Evolutionary conservation across 2,888 invertebrate species (phyloP).

Genomic region (Leptarthrus brevirostris): DNA sequence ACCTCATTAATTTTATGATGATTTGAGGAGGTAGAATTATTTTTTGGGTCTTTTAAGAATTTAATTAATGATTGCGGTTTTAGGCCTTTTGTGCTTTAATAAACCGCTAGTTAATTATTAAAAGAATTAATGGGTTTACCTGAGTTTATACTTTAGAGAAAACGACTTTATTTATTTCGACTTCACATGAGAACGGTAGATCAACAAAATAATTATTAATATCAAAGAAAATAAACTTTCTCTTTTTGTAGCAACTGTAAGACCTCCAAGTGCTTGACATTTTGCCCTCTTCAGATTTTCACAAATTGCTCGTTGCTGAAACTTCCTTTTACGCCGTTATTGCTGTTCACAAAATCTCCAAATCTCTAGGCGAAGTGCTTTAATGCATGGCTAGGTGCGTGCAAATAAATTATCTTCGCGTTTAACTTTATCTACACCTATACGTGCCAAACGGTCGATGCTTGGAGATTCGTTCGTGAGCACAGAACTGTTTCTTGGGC

Average conservation of each 20-base stretch:
- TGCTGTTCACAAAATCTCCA: neutral
- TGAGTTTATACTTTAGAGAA: no score
- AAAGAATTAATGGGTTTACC: no score
- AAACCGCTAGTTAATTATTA: no score
- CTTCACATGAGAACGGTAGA: no score
- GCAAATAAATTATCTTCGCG: slow-evolving; percentile 54
- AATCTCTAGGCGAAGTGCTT: slow-evolving; percentile 17
- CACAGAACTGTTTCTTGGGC: slow-evolving; percentile 8
- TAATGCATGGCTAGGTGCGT: slow-evolving; percentile 52
- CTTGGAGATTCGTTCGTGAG: neutral
- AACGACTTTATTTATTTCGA: no score
- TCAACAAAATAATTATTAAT: no score
- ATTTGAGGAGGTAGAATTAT: no score
- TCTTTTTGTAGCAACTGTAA: slow-evolving; percentile 26
- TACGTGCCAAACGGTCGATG: slow-evolving; percentile 21
- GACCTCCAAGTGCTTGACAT: slow-evolving; percentile 36
- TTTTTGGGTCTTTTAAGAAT: no score
- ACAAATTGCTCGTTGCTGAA: slow-evolving; percentile 35
- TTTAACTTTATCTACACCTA: slow-evolving; percentile 50
- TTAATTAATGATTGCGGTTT: no score
- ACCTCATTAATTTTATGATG: no score
- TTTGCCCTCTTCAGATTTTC: slow-evolving; percentile 36
- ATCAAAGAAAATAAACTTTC: slow-evolving; percentile 1
- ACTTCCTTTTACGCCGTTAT: slow-evolving; percentile 34
- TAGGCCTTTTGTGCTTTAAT: no score